These are phyloP conservation scores for Poeciliopsis presidionis DNA, from an alignment of 2,797 vertebrate genomes.

Conservation along the genomic window DNA sequence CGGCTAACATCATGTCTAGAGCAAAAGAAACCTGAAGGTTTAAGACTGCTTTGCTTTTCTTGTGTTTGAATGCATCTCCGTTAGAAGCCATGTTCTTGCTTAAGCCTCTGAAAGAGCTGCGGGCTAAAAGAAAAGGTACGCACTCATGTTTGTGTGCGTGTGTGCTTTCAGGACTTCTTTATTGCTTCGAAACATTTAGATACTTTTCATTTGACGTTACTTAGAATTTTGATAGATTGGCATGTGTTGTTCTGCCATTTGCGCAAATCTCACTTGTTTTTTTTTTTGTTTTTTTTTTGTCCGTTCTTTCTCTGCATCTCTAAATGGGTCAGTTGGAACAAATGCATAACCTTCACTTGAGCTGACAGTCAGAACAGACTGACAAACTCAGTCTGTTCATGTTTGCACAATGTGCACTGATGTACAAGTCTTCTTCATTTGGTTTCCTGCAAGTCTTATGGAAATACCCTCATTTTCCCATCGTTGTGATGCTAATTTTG, in stretches of 20 bases:
- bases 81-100: constrained; percentile 83
- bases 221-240: not conserved
- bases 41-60: constrained; percentile 61
- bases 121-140: constrained; percentile 83
- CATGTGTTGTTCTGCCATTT: constrained; percentile 37
- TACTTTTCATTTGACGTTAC: not conserved
- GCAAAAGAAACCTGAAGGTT: constrained; percentile 46
- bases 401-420: constrained; percentile 18
- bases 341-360: constrained; percentile 56
- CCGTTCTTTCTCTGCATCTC: constrained; percentile 40
- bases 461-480: constrained; percentile 21
- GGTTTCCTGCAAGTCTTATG: constrained; percentile 8
- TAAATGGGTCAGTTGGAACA: constrained; percentile 70
- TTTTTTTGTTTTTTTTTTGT: constrained; percentile 25
- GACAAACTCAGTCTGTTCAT: constrained; percentile 32
- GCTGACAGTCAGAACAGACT: constrained; percentile 49
- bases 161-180: not conserved
- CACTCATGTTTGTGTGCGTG: constrained; percentile 37
- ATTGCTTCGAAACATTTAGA: not conserved
- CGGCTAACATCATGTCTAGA: constrained; percentile 39
- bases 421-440: constrained; percentile 12
- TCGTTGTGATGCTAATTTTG: constrained; percentile 30
- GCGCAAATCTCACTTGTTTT: constrained; percentile 31
- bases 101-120: constrained; percentile 80
- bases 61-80: constrained; percentile 67